Conservation (phyloP, 2,113 vertebrate genomes). For the Lagopus leucura region DNA sequence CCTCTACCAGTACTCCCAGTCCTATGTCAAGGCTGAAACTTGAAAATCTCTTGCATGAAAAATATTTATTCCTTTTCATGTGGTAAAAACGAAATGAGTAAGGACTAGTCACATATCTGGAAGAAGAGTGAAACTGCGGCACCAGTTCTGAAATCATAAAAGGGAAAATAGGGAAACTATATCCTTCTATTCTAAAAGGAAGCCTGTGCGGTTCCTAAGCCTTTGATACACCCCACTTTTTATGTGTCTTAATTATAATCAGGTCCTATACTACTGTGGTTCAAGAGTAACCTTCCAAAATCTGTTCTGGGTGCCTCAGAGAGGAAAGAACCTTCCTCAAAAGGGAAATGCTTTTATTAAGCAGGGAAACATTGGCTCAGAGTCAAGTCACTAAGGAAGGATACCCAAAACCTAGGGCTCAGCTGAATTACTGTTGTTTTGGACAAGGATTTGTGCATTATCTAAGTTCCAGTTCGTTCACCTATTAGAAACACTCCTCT, state of each 20-base stretch:
- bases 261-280: background rate
- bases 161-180: background rate
- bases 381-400: background rate
- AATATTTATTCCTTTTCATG: background rate
- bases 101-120: background rate
- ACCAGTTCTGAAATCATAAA: background rate
- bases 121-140: background rate
- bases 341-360: background rate
- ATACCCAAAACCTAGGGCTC: background rate
- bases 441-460: background rate
- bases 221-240: background rate
- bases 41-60: background rate
- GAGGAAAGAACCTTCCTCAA: background rate
- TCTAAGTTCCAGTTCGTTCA: background rate
- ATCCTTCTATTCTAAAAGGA: background rate
- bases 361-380: background rate
- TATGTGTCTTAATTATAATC: background rate
- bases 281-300: background rate
- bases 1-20: background rate
- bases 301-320: background rate
- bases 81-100: background rate
- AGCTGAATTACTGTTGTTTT: background rate
- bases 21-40: background rate
- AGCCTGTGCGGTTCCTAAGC: background rate
- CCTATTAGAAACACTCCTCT: background rate